These are phyloP conservation scores for Xiphias gladius DNA, from an alignment of 2,113 vertebrate species.

Conservation along the genomic window DNA sequence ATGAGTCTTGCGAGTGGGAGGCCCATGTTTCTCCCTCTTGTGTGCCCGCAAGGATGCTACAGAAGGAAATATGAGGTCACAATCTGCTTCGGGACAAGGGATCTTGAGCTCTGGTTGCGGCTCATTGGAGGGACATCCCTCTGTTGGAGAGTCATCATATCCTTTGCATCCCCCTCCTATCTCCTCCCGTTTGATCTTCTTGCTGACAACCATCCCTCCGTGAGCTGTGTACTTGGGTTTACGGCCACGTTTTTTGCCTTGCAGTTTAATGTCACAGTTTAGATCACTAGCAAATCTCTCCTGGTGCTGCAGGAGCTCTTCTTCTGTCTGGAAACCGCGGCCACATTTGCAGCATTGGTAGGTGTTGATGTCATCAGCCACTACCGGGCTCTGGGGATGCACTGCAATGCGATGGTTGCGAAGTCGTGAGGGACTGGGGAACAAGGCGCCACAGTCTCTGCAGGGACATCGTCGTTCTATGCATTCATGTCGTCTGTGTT, in stretches of 20 bases:
- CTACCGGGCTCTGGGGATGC: conserved; percentile 61
- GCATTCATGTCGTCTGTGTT: conserved; percentile 82
- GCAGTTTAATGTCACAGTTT: conserved; percentile 43
- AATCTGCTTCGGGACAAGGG: conserved; percentile 78
- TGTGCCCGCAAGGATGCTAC: conserved; percentile 77
- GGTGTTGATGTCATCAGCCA: conserved; percentile 63
- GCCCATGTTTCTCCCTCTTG: conserved; percentile 74
- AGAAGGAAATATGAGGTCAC: conserved; percentile 77
- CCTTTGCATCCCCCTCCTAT: not conserved
- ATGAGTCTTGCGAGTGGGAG: conserved; percentile 53
- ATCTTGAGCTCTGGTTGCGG: conserved; percentile 70
- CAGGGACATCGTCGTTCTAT: conserved; percentile 76
- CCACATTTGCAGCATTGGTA: conserved; percentile 81
- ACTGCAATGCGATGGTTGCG: conserved; percentile 75
- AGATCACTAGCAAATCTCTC: conserved; percentile 69
- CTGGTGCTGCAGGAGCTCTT: conserved; percentile 81
- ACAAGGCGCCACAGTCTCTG: conserved; percentile 78
- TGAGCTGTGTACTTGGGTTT: conserved; percentile 63
- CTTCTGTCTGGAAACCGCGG: conserved; percentile 74
- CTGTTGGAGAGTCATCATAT: conserved; percentile 33
- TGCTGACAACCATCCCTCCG: conserved; percentile 7
- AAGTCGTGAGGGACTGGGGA: conserved; percentile 74
- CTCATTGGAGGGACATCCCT: conserved; percentile 26
- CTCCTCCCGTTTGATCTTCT: conserved; percentile 60
- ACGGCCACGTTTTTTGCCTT: conserved; percentile 61